These are phyloP conservation scores for Trididemnum miniatum DNA, from an alignment of 23 tunicate genomes.

Conservation along the genomic window DNA sequence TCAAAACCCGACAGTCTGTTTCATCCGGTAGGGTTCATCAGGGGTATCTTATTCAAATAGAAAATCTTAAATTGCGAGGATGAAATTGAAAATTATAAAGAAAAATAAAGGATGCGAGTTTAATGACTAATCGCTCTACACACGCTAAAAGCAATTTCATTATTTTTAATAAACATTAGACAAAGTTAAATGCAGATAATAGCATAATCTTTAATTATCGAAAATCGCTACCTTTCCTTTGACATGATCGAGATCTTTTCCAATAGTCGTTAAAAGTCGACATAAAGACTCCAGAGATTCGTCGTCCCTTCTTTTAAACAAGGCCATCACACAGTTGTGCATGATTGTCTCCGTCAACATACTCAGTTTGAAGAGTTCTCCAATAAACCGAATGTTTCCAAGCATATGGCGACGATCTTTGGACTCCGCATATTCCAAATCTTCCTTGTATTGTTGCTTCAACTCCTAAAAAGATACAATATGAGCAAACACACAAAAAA, in stretches of 20 bases:
- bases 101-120: too few relatives aligned
- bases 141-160: too few relatives aligned
- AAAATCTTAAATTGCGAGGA: too few relatives aligned
- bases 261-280: constrained; percentile 67
- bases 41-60: too few relatives aligned
- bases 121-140: too few relatives aligned
- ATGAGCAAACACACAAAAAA: too few relatives aligned
- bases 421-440: constrained; percentile 31
- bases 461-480: background rate
- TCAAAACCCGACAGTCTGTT: too few relatives aligned
- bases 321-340: constrained; percentile 81
- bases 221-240: constrained; percentile 59
- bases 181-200: too few relatives aligned
- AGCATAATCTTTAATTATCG: background rate
- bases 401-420: constrained; percentile 67
- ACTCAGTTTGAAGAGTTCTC: constrained; percentile 79
- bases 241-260: constrained; percentile 74
- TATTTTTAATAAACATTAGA: too few relatives aligned
- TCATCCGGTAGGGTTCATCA: too few relatives aligned
- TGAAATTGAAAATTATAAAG: too few relatives aligned
- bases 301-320: constrained; percentile 58
- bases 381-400: constrained; percentile 93
- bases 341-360: constrained; percentile 81
- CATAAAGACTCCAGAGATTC: constrained; percentile 78
- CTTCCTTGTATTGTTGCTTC: constrained; percentile 55